These are phyloP conservation scores for Sorex araneus DNA, from an alignment of 2,113 vertebrate species.

Conservation along the genomic window DNA sequence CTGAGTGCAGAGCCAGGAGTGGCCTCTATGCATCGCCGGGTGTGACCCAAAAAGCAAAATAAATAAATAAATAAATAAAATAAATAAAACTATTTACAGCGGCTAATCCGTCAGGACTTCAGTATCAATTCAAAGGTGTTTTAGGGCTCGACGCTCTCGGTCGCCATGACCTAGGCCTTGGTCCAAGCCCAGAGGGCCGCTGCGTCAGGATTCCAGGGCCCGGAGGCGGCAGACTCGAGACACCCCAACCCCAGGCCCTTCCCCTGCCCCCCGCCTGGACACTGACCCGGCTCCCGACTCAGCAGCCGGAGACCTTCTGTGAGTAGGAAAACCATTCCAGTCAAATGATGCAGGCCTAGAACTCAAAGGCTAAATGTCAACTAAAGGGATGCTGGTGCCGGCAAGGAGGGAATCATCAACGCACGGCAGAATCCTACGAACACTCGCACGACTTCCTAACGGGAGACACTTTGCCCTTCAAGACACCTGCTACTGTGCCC, in stretches of 20 bases:
- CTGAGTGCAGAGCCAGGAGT: no score
- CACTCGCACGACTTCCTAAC: slow-evolving; percentile 37
- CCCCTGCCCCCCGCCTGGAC: slow-evolving; percentile 57
- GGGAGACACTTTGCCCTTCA: slow-evolving; percentile 49
- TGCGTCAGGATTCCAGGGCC: slow-evolving; percentile 67
- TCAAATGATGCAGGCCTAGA: slow-evolving; percentile 79
- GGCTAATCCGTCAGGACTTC: no score
- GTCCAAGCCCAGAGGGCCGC: slow-evolving; percentile 50
- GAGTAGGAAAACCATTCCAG: slow-evolving; percentile 71
- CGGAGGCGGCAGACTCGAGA: slow-evolving; percentile 11
- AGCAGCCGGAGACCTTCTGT: slow-evolving; percentile 65
- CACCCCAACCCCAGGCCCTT: not conserved
- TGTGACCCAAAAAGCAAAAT: no score
- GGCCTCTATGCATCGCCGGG: no score
- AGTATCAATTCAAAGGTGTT: slow-evolving; percentile 66
- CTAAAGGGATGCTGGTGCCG: slow-evolving; percentile 60
- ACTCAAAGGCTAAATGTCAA: slow-evolving; percentile 57
- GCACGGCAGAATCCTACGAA: not conserved
- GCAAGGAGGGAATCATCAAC: not conserved
- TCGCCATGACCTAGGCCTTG: not conserved
- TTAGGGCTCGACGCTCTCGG: not conserved
- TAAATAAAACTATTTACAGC: no score
- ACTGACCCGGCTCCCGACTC: slow-evolving; percentile 10
- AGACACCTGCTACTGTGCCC: slow-evolving; percentile 49
- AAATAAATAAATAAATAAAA: no score